These are phyloP conservation scores for Pissodes strobi DNA, from an alignment of 1,140 invertebrate genomes.

Conservation along the genomic window DNA sequence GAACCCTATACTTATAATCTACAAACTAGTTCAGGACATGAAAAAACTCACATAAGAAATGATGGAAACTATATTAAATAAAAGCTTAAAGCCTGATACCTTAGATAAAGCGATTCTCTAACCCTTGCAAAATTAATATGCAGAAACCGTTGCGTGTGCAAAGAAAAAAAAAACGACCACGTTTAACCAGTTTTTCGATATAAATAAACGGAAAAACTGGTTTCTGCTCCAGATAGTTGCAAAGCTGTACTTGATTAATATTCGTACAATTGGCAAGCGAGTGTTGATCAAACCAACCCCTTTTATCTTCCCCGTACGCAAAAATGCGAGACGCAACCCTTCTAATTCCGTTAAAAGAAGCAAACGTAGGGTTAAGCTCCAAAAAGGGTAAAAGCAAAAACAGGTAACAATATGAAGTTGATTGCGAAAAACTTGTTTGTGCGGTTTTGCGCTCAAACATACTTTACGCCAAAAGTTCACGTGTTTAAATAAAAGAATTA, in stretches of 20 bases:
- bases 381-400: conserved; percentile 33
- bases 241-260: conserved; percentile 18
- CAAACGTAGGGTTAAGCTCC: conserved; percentile 20
- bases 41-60: no score
- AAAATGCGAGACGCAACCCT: conserved; percentile 20
- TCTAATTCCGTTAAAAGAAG: conserved; percentile 31
- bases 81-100: no score
- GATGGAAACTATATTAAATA: no score
- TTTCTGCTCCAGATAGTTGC: conserved; percentile 14
- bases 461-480: conserved; percentile 12
- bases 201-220: neutral
- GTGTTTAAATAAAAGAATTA: conserved; percentile 29
- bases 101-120: no score
- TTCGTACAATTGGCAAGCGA: conserved; percentile 30
- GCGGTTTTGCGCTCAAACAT: conserved; percentile 12
- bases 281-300: conserved; percentile 5
- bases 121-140: conserved; percentile 23
- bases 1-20: no score
- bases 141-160: conserved; percentile 9
- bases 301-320: conserved; percentile 7
- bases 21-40: no score
- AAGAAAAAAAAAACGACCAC: conserved; percentile 7
- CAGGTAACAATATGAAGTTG: conserved; percentile 30
- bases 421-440: conserved; percentile 35
- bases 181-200: neutral